Conservation (phyloP, 2,797 vertebrate genomes). For the Rhabdomys pumilio region DNA sequence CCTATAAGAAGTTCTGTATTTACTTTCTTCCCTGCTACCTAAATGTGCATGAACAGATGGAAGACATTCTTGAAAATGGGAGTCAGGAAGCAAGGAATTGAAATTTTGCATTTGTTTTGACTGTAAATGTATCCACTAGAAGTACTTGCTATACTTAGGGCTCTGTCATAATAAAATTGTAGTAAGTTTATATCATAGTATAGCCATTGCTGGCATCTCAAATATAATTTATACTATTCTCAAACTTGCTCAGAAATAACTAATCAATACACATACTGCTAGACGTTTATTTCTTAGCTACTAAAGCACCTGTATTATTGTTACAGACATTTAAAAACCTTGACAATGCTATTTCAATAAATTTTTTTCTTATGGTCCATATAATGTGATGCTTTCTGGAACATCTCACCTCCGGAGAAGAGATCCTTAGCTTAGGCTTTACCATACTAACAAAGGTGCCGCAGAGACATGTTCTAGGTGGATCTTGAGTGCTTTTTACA, state of each 20-base stretch:
- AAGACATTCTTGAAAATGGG: constrained; percentile 48
- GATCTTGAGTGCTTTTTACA: not conserved
- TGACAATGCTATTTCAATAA: constrained; percentile 4
- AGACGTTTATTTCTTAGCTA: constrained; percentile 5
- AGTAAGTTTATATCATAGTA: constrained; percentile 7
- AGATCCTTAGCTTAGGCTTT: not conserved
- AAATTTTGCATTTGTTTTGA: constrained; percentile 38
- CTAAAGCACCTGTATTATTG: not conserved
- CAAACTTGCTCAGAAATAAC: constrained; percentile 29
- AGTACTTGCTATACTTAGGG: not conserved
- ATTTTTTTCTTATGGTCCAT: not conserved
- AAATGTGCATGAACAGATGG: not conserved
- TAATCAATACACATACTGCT: not conserved
- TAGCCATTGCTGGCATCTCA: not conserved
- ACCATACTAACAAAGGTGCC: not conserved
- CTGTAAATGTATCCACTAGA: not conserved
- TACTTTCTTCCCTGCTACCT: not conserved
- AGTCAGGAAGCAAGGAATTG: not conserved
- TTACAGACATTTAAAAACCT: constrained; percentile 41
- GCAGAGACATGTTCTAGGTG: not conserved
- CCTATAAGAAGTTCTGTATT: not conserved
- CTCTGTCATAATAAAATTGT: constrained; percentile 11
- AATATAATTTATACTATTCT: constrained; percentile 25
- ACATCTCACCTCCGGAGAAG: not conserved
- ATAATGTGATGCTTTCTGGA: constrained; percentile 35